Evolutionary conservation across 1,140 invertebrate genomes (phyloP).

Genomic region (Lepidurus arcticus): DNA sequence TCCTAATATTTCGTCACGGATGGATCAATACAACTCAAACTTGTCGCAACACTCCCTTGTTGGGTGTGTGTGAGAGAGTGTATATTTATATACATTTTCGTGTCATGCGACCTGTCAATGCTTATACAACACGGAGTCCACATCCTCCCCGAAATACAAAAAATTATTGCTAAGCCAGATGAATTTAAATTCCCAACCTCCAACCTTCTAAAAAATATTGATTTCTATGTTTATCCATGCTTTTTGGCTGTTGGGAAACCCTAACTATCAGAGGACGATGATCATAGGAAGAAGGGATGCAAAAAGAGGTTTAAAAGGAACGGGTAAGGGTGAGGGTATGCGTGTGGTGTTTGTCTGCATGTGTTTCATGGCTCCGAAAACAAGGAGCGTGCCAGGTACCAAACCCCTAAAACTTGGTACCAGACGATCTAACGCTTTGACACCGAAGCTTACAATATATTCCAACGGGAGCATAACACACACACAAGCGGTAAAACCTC

Average conservation of each 20-base stretch:
- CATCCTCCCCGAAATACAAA: too few species aligned
- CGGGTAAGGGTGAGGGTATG: background rate
- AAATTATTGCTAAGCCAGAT: too few species aligned
- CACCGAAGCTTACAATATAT: background rate
- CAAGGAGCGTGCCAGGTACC: conserved; percentile 20
- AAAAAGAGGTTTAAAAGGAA: background rate
- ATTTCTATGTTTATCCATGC: too few species aligned
- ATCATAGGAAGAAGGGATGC: background rate
- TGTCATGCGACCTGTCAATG: background rate
- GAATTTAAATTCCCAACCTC: too few species aligned
- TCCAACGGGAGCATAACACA: background rate
- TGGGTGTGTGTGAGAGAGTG: background rate
- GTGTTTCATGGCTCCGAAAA: conserved; percentile 18
- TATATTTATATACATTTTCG: background rate
- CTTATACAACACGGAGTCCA: too few species aligned
- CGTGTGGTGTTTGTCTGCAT: conserved; percentile 13
- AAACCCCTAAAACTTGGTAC: background rate
- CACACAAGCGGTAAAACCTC: background rate
- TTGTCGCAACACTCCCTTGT: background rate
- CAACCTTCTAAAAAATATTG: too few species aligned
- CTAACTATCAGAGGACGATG: too few species aligned
- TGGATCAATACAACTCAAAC: conserved; percentile 12
- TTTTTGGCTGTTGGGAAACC: too few species aligned
- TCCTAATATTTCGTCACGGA: conserved; percentile 17
- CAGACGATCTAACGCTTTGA: conserved; percentile 4